A percentile compares a stretch with the other conserved stretches of the same genome.
phyloP scores from a whole-genome alignment of 2,113 vertebrate genomes.

The Chaenogobius annularis region DNA sequence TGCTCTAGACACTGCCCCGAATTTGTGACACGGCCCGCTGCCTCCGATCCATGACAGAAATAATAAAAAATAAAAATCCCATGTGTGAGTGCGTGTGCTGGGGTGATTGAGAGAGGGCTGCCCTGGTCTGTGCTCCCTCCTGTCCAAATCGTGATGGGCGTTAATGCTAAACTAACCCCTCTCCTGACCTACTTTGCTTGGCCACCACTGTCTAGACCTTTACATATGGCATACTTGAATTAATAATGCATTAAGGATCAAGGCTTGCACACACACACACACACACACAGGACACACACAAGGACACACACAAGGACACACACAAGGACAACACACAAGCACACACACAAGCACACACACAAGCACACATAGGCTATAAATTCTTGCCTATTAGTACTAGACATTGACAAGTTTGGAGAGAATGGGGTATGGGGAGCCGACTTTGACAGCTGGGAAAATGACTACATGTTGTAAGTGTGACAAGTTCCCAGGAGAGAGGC shows the following conservation, averaged over 20 bases:
- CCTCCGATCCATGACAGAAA: constrained; percentile 61
- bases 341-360: not conserved
- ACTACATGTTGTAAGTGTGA: constrained; percentile 76
- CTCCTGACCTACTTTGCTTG: constrained; percentile 71
- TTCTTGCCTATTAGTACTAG: constrained; percentile 53
- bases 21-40: constrained; percentile 65
- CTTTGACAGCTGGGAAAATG: constrained; percentile 80
- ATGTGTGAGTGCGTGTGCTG: not conserved
- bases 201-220: constrained; percentile 49
- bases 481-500: constrained; percentile 64
- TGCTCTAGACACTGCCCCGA: constrained; percentile 60
- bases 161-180: constrained; percentile 76
- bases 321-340: not conserved
- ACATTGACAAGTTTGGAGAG: constrained; percentile 49
- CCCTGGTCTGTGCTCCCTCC: constrained; percentile 57
- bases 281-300: not conserved
- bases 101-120: constrained; percentile 46
- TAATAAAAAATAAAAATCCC: constrained; percentile 4
- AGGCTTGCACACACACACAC: constrained; percentile 14
- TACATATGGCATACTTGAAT: constrained; percentile 27
- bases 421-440: constrained; percentile 32
- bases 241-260: constrained; percentile 37
- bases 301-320: not conserved
- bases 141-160: constrained; percentile 69
- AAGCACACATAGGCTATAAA: not conserved